Conservation (phyloP, 2,113 vertebrate species). For the Equus przewalskii region DNA sequence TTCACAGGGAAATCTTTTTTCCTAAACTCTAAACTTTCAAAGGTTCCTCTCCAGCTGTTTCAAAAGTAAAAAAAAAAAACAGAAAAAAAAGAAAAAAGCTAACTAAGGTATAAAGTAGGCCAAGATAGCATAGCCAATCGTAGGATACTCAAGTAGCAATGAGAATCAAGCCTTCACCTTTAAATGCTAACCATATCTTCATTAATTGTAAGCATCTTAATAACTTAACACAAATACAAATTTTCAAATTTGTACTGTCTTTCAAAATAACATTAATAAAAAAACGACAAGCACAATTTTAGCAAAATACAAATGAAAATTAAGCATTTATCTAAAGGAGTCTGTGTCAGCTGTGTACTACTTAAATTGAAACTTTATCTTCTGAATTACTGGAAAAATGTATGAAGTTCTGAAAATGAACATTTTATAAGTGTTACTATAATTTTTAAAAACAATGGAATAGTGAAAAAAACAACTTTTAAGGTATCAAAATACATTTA, state of each 20-base stretch:
- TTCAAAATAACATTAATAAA: constrained; percentile 32
- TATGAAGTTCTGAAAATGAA: constrained; percentile 6
- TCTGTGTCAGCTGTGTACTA: background rate
- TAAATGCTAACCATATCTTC: background rate
- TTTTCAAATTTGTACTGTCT: constrained; percentile 12
- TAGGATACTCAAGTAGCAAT: background rate
- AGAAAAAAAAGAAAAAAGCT: background rate
- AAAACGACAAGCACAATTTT: background rate
- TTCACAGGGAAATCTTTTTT: background rate
- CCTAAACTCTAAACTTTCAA: constrained; percentile 28
- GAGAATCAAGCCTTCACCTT: background rate
- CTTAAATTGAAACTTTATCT: constrained; percentile 37
- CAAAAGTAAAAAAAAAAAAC: background rate
- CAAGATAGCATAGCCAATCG: background rate
- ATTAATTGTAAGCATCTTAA: constrained; percentile 15
- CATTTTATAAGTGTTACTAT: constrained; percentile 31
- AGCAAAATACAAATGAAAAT: constrained; percentile 17
- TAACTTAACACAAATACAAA: background rate
- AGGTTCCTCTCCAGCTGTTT: background rate
- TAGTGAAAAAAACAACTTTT: background rate
- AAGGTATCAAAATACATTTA: background rate
- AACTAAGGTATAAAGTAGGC: background rate
- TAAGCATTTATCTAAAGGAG: constrained; percentile 14
- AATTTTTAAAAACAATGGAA: constrained; percentile 30
- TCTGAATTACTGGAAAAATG: constrained; percentile 17